These are phyloP conservation scores for Loripinus fragilis DNA, from an alignment of 2,888 invertebrate species.

Conservation along the genomic window DNA sequence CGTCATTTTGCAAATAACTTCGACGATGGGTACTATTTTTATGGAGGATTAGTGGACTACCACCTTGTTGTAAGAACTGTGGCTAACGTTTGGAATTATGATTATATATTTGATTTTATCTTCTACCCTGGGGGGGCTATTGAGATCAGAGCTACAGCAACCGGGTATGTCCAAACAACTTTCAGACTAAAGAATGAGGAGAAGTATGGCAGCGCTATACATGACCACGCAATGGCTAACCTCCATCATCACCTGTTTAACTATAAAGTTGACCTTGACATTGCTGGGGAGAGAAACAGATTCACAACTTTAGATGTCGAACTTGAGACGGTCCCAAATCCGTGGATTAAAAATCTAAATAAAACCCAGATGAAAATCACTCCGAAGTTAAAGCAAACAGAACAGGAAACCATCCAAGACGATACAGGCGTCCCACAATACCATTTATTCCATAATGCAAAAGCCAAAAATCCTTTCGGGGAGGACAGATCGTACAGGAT, in stretches of 20 bases:
- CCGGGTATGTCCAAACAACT: conserved; percentile 71
- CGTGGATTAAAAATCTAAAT: conserved; percentile 41
- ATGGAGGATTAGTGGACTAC: conserved; percentile 68
- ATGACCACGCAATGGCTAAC: conserved; percentile 63
- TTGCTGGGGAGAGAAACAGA: conserved; percentile 66
- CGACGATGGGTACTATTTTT: conserved; percentile 57
- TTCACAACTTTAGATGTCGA: conserved; percentile 58
- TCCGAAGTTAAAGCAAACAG: conserved; percentile 57
- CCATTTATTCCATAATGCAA: conserved; percentile 36
- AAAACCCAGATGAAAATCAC: conserved; percentile 57
- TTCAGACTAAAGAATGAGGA: conserved; percentile 56
- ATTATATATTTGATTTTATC: conserved; percentile 76
- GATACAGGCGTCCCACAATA: conserved; percentile 32
- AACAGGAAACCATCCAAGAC: conserved; percentile 50
- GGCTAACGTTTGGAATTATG: conserved; percentile 72
- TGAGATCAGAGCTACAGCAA: conserved; percentile 68
- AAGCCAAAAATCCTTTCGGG: conserved; percentile 34
- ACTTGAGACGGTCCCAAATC: conserved; percentile 49
- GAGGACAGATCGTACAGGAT: conserved; percentile 67
- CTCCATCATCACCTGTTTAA: conserved; percentile 74
- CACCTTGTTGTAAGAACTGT: conserved; percentile 72
- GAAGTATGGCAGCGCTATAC: conserved; percentile 63
- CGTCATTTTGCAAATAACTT: conserved; percentile 67
- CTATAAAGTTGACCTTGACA: conserved; percentile 77
- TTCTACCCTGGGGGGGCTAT: conserved; percentile 75